phyloP scores from a whole-genome alignment of 2,888 invertebrate genomes.

The Anthophora plumipes region DNA sequence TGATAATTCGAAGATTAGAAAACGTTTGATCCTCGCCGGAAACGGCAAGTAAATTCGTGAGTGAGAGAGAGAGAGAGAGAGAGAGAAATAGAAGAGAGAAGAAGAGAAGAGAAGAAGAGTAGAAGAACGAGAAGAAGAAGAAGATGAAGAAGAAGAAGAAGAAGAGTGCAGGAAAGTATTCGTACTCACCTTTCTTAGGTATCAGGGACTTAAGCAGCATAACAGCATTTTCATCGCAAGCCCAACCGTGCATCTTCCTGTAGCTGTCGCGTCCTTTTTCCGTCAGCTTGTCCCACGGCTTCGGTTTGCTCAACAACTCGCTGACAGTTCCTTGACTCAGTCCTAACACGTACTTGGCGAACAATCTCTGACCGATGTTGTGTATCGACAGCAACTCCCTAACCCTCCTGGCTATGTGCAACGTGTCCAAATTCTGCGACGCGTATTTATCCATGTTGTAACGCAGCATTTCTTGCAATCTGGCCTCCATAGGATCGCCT shows the following conservation, averaged over 20 bases:
- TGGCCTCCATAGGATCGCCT: conserved; percentile 96
- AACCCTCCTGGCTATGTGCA: conserved; percentile 96
- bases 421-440: conserved; percentile 96
- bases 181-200: conserved; percentile 96
- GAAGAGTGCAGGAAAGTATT: conserved; percentile 36
- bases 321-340: conserved; percentile 99
- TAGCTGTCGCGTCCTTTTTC: conserved; percentile 99
- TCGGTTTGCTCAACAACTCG: conserved; percentile 98
- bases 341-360: conserved; percentile 99
- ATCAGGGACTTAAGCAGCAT: conserved; percentile 98
- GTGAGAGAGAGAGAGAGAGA: conserved; percentile 28
- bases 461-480: conserved; percentile 96
- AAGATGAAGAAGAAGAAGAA: no score
- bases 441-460: conserved; percentile 99
- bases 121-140: no score
- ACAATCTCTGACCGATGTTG: conserved; percentile 99
- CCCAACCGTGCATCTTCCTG: conserved; percentile 99
- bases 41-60: conserved; percentile 49
- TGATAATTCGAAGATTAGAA: neutral
- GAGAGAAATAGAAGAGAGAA: no score
- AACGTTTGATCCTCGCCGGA: conserved; percentile 54
- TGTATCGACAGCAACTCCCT: conserved; percentile 97
- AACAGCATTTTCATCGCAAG: conserved; percentile 98
- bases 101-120: no score
- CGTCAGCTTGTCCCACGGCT: conserved; percentile 99